Evolutionary conservation across 1,140 invertebrate species (phyloP).

Genomic region (Ylistrum balloti): DNA sequence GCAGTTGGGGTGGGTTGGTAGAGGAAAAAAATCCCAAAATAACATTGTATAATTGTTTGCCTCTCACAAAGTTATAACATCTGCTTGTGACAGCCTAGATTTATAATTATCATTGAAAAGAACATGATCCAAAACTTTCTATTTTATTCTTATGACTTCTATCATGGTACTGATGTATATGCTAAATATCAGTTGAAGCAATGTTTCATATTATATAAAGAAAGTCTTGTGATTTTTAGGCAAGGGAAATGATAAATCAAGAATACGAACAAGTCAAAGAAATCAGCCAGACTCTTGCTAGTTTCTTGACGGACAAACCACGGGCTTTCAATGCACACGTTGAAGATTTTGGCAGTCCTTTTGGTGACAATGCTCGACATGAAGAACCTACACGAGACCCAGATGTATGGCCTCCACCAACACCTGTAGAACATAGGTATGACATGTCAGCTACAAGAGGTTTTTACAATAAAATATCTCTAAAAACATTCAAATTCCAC

Average conservation of each 20-base stretch:
- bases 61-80: no score
- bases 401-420: slow-evolving; percentile 93
- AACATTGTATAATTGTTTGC: no score
- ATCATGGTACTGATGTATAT: no score
- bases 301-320: slow-evolving; percentile 86
- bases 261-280: slow-evolving; percentile 96
- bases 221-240: slow-evolving; percentile 83
- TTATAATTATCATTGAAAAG: no score
- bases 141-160: no score
- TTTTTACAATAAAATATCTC: neutral
- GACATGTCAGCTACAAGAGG: neutral
- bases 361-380: slow-evolving; percentile 77
- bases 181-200: no score
- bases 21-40: no score
- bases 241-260: slow-evolving; percentile 93
- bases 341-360: slow-evolving; percentile 65
- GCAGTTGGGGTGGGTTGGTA: no score
- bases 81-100: no score
- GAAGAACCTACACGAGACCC: slow-evolving; percentile 87
- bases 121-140: no score
- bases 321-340: slow-evolving; percentile 53
- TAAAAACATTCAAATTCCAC: no score
- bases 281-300: slow-evolving; percentile 87
- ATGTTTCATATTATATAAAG: no score
- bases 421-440: slow-evolving; percentile 90